A percentile compares a stretch with the other conserved stretches of the same genome.
Conservation (phyloP, 2,113 vertebrate genomes). For the Sialia sialis region DNA sequence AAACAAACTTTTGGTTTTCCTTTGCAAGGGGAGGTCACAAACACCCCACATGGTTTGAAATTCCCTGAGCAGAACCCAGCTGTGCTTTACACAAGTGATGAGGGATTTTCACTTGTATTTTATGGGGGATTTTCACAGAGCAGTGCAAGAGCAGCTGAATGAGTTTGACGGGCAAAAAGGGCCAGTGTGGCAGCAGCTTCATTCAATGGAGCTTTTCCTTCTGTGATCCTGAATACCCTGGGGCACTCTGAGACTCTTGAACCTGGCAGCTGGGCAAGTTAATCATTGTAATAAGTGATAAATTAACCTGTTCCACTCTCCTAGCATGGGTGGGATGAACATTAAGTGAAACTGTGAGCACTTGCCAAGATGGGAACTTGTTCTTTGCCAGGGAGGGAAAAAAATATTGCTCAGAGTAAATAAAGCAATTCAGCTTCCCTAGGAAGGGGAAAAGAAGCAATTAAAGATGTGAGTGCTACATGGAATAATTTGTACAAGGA, state of each 20-base stretch:
- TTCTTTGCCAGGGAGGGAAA: neutral
- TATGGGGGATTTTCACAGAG: neutral
- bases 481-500: neutral
- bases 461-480: neutral
- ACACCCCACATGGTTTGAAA: rapidly evolving
- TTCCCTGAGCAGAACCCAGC: neutral
- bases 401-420: neutral
- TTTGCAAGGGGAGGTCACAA: neutral
- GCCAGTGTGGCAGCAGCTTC: neutral
- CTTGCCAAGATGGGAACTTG: neutral
- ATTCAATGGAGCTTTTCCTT: neutral
- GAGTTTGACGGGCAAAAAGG: neutral
- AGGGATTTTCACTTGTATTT: neutral
- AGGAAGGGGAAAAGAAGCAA: neutral
- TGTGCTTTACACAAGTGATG: rapidly evolving
- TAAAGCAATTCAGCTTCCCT: neutral
- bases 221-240: neutral
- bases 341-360: neutral
- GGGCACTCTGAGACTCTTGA: neutral
- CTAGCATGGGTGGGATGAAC: neutral
- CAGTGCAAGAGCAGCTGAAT: rapidly evolving
- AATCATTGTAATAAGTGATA: neutral
- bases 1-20: neutral
- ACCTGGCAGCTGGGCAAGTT: neutral
- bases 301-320: neutral